Percentiles rank a stretch among this genome's conserved stretches.
phyloP scores from a whole-genome alignment of 2,113 vertebrate genomes.

The Cochlearius cochlearius region DNA sequence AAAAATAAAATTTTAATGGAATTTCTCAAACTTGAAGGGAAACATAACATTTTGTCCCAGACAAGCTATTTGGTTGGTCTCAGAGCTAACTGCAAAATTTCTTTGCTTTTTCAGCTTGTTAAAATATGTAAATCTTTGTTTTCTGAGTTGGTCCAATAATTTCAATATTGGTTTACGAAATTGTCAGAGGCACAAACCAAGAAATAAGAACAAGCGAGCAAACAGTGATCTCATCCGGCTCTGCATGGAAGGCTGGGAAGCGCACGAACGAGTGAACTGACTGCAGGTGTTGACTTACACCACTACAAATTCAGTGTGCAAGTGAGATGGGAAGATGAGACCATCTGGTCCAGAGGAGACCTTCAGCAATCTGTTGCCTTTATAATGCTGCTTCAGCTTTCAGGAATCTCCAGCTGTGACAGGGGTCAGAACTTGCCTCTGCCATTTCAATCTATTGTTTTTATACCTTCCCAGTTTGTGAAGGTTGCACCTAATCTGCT shows the following conservation, averaged over 20 bases:
- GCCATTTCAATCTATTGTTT: not conserved
- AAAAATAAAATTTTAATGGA: not conserved
- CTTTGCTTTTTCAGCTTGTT: not conserved
- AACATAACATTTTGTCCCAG: not conserved
- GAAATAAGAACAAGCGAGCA: not conserved
- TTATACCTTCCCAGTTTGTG: not conserved
- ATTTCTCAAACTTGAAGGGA: not conserved
- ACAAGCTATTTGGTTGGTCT: not conserved
- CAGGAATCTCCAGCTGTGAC: not conserved
- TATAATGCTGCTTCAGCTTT: not conserved
- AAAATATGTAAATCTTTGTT: not conserved
- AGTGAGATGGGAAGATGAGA: not conserved
- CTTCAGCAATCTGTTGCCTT: not conserved
- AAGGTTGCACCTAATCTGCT: not conserved
- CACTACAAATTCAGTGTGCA: not conserved
- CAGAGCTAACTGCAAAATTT: not conserved
- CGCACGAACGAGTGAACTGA: not conserved
- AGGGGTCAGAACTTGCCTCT: rapidly evolving
- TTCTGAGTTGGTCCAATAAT: not conserved
- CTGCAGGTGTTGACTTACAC: not conserved
- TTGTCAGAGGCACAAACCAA: not conserved
- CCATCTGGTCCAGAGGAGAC: not conserved
- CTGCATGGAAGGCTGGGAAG: not conserved
- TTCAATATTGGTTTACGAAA: not conserved
- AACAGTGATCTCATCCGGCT: rapidly evolving